These are phyloP conservation scores for Irena cyanogastra DNA, from an alignment of 2,113 vertebrate species.

Conservation along the genomic window DNA sequence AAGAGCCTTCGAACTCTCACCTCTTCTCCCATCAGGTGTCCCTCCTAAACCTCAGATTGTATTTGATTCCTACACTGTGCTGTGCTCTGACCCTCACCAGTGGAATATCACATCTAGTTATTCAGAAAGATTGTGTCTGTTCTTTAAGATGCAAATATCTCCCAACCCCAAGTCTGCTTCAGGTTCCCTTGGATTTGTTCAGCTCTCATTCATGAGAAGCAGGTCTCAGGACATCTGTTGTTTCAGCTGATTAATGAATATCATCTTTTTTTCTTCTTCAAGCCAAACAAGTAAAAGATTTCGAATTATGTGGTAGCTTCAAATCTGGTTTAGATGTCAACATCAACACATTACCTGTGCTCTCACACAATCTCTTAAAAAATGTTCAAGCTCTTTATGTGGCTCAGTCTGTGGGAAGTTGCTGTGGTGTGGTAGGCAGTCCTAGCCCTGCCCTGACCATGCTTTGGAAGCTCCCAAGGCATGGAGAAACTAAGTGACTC, in stretches of 20 bases:
- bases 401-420: background rate
- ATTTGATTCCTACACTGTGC: background rate
- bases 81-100: background rate
- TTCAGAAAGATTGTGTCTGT: background rate
- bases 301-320: background rate
- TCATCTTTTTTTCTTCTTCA: background rate
- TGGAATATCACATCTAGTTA: background rate
- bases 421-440: background rate
- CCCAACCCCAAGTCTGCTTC: background rate
- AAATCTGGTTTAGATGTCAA: background rate
- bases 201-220: background rate
- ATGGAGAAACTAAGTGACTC: background rate
- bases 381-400: background rate
- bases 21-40: background rate
- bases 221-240: background rate
- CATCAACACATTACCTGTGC: background rate
- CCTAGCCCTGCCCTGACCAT: background rate
- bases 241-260: background rate
- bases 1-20: background rate
- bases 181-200: background rate
- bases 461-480: background rate
- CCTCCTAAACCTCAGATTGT: background rate
- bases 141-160: background rate
- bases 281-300: background rate
- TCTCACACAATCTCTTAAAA: background rate